Percentiles rank a stretch among this genome's conserved stretches.
These are phyloP conservation scores for Lucilia sericata DNA, from an alignment of 1,140 invertebrate species.

Conservation along the genomic window DNA sequence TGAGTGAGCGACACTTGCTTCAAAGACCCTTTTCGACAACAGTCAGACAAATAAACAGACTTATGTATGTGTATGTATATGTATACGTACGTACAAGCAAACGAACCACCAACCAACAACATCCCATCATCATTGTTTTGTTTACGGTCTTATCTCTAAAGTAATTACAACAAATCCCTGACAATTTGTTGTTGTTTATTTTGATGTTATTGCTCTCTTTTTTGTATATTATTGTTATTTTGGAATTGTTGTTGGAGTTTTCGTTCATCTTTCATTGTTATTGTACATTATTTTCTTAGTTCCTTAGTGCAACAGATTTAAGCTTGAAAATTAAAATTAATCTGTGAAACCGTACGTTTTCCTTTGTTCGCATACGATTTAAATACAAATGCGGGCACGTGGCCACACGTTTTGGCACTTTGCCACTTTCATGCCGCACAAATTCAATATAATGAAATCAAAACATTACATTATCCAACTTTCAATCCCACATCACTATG, in stretches of 20 bases:
- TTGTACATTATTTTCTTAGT: slow-evolving; percentile 15
- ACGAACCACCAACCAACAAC: neutral
- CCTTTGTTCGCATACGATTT: slow-evolving; percentile 33
- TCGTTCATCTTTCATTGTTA: neutral
- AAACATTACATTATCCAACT: slow-evolving; percentile 31
- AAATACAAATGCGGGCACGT: slow-evolving; percentile 59
- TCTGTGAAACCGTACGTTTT: slow-evolving; percentile 64
- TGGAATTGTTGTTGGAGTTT: neutral
- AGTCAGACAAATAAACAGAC: neutral
- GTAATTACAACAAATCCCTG: slow-evolving; percentile 42
- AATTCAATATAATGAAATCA: slow-evolving; percentile 33
- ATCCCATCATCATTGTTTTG: slow-evolving; percentile 8
- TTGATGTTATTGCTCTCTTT: slow-evolving; percentile 44
- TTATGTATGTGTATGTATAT: too few species aligned
- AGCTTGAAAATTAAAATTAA: slow-evolving; percentile 64
- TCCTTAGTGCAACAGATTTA: slow-evolving; percentile 28
- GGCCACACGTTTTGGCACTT: slow-evolving; percentile 50
- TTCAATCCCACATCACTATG: too few species aligned
- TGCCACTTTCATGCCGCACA: slow-evolving; percentile 48
- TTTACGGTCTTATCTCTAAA: slow-evolving; percentile 38
- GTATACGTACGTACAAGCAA: neutral
- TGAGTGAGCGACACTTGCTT: neutral
- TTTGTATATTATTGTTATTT: neutral
- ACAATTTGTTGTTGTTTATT: slow-evolving; percentile 43
- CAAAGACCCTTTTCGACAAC: neutral